Conservation (phyloP, 2,888 invertebrate genomes). For the Amorpha juglandis region DNA sequence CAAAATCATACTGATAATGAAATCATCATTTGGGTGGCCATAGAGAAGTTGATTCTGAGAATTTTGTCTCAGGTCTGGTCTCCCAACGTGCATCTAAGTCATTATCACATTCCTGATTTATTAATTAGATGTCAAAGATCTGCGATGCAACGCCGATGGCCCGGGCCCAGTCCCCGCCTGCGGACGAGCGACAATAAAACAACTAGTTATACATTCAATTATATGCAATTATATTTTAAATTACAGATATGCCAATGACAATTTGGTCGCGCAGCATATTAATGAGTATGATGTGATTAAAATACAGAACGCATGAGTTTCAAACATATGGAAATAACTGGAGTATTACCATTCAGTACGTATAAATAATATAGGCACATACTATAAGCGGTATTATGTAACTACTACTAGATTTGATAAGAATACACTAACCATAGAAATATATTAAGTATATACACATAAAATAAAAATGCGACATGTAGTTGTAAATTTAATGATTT, state of each 20-base stretch:
- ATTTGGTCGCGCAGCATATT: background rate
- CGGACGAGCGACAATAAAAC: slow-evolving; percentile 7
- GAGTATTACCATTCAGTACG: background rate
- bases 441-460: background rate
- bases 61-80: slow-evolving; percentile 57
- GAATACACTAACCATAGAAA: background rate
- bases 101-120: slow-evolving; percentile 84
- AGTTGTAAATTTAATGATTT: slow-evolving; percentile 23
- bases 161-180: background rate
- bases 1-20: slow-evolving; percentile 84
- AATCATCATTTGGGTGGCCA: slow-evolving; percentile 85
- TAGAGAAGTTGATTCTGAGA: slow-evolving; percentile 77
- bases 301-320: too few species aligned
- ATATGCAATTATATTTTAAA: background rate
- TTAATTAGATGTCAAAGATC: slow-evolving; percentile 72
- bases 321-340: too few species aligned
- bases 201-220: slow-evolving; percentile 9
- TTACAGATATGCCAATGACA: background rate
- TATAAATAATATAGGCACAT: background rate
- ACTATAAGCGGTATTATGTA: background rate
- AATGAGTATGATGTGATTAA: too few species aligned
- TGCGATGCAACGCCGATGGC: slow-evolving; percentile 27
- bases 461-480: slow-evolving; percentile 1
- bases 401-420: background rate
- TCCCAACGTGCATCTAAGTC: slow-evolving; percentile 63